Base-by-base conservation (phyloP, 2,797 vertebrate species). In the Lacerta viridis region DNA sequence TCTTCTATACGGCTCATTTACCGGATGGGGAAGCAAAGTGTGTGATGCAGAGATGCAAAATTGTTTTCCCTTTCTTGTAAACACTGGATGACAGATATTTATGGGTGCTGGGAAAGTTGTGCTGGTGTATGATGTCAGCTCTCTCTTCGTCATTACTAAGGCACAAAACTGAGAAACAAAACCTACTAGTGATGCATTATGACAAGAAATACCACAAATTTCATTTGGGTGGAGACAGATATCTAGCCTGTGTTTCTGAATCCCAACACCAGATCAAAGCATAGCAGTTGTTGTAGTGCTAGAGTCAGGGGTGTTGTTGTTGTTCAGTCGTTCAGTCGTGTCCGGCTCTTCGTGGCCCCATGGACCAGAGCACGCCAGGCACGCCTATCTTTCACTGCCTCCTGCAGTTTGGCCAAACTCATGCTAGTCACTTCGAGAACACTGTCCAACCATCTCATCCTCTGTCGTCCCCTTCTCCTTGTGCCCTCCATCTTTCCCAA, bases 1-100 rank as follows among this genome's bases (percentile, higher is more conserved):
- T 74, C 78, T 76, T 81, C 72, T 55, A 6, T 81, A 85, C 23
- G 77, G 83, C 83, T 89, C 88, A 89, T 89, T 89, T 85, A 68
- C 83, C 41, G 71, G 61, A 85, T 39, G 33, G 13, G 88, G 78
- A 85, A 81, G 59, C 59, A 23, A 81, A 68, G n/a, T 71, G 55
- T 39, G 76, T 50, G 66, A 64, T 27, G 77, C 25, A 81, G 78
- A 85, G 72, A 89, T 5, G 25, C 46, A 18, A 75, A 87, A 68
- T 76, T 27, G n/a, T 85, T 89, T 76, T 4, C 41, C 71, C 33
- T 68, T n/a, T 71, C 83, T 85, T 89, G 71, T 76, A 82, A 68
- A 85, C 43, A 36, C 0, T 50, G 5, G 59, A n/a, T 33, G 81
- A 39, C 46, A 55, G 75, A 71, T 84, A 84, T 88, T 88, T 71